Evolutionary conservation across 2,113 vertebrate species (phyloP), one percentile per base, ranked within the genome.

Genomic region (Stigmatopora nigra): DNA sequence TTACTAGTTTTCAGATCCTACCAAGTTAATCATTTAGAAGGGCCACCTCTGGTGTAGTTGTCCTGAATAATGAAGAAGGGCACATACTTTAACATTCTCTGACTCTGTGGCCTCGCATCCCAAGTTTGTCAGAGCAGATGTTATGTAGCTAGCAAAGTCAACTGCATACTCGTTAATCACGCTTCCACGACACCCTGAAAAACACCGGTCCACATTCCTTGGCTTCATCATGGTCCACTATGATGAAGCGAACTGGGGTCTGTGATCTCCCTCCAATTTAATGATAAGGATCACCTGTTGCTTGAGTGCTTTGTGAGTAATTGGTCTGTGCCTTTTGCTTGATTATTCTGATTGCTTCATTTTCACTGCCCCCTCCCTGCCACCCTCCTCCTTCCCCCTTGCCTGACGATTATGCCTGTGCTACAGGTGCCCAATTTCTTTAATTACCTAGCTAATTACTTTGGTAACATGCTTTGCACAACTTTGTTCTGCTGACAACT

Each of bases 401-500:
- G 82, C 80, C 69, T 56, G 60, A 77, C 76, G 76, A 82, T 71
- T 82, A 76, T 75, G 47, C 73, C 55, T 71, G 73, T 59, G 64
- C 79, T 82, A 75, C 87, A 87, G 86, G 86, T 90, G 86, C 80
- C 75, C 65, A 65, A 63, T 77, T 87, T 86, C 82, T 86, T 88
- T 86, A 82, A 90, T 88, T 90, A 85, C 53, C 71, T 57, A 70
- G 47, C 52, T 89, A 89, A 91, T 90, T 90, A 85, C 83, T 87
- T 88, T 83, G 78, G 84, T 89, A 89, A 88, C 7, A 35, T 77
- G 78, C 72, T 75, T 77, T 61, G 66, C 63, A 64, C 63, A 76
- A 74, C 81, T 89, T 85, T 81, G 80, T 75, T 84, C 75, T 75
- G 68, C 41, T 61, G 68, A 65, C 52, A 61, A 61, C 58, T 56